Evolutionary conservation across 2,113 vertebrate genomes (phyloP).

Genomic region (Tragelaphus imberbis): DNA sequence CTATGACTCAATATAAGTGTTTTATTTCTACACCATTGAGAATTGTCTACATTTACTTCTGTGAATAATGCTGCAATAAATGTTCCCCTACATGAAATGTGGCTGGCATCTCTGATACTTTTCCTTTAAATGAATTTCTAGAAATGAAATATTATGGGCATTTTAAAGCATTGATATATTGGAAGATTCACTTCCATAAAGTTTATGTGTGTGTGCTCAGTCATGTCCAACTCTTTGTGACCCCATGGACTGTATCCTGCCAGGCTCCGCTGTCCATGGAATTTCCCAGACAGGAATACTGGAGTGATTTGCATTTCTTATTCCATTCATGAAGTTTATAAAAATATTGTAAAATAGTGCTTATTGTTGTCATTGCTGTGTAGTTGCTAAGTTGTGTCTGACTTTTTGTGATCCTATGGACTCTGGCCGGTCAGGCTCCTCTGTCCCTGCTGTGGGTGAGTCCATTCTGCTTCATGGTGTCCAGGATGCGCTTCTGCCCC

Average conservation of each 20-base stretch:
- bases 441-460: too few relatives aligned
- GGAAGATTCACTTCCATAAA: constrained; percentile 22
- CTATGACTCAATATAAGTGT: not conserved
- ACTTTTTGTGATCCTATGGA: not conserved
- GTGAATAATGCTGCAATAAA: not conserved
- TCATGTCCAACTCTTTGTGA: not conserved
- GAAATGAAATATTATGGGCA: not conserved
- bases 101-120: not conserved
- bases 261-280: not conserved
- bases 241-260: not conserved
- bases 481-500: too few relatives aligned
- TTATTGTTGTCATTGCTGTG: not conserved
- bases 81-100: not conserved
- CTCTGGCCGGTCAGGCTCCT: not conserved
- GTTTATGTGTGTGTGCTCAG: not conserved
- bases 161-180: not conserved
- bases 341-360: not conserved
- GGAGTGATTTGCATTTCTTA: not conserved
- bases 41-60: not conserved
- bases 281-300: not conserved
- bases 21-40: not conserved
- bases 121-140: constrained; percentile 18
- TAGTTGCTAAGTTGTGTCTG: not conserved
- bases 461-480: too few relatives aligned
- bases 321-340: not conserved